Evolutionary conservation across 1,140 invertebrate genomes (phyloP).

Genomic region (Bilobella aurantiaca): DNA sequence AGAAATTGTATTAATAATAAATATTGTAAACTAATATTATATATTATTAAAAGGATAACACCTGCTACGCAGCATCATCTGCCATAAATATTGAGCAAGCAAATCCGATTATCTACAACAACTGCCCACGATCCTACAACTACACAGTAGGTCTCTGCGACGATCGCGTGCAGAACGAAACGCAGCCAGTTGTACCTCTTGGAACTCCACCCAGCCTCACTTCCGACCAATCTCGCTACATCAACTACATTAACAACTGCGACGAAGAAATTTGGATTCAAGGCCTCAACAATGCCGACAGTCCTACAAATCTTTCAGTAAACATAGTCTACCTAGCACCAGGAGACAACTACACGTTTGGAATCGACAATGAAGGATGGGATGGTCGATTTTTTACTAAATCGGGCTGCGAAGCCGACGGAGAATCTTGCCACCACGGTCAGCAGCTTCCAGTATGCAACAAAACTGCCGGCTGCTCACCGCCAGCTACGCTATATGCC

Average conservation of each 20-base stretch:
- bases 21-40: too few relatives aligned
- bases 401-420: not conserved
- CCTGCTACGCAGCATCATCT: too few relatives aligned
- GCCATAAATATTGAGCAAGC: too few relatives aligned
- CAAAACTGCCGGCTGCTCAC: not conserved
- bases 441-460: not conserved
- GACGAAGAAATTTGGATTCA: not conserved
- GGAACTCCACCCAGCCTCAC: not conserved
- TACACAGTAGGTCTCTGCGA: not conserved
- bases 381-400: not conserved
- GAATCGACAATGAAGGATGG: not conserved
- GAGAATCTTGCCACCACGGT: not conserved
- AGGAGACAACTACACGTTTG: not conserved
- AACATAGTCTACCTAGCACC: not conserved
- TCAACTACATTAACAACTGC: not conserved
- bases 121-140: not conserved
- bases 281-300: not conserved
- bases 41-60: too few relatives aligned
- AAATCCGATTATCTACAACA: too few relatives aligned
- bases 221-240: not conserved
- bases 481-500: not conserved
- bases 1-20: too few relatives aligned
- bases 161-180: not conserved
- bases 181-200: too few relatives aligned
- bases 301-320: not conserved